A percentile compares a stretch with the other conserved stretches of the same genome.
Evolutionary conservation across 53 echinoderm and acorn worm species (phyloP).

Genomic region (Temnopleurus reevesii): DNA sequence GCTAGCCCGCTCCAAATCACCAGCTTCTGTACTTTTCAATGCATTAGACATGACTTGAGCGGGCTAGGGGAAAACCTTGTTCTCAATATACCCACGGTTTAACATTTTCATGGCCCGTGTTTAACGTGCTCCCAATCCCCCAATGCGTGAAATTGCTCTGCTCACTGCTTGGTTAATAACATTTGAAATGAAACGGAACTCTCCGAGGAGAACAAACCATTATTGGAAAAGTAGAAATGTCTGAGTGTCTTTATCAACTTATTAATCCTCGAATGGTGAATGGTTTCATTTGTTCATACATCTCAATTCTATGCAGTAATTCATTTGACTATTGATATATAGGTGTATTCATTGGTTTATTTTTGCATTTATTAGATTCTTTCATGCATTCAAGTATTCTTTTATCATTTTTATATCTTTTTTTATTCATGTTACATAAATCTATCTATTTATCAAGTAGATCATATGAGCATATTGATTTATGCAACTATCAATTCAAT

Average conservation of each 20-base stretch:
- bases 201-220: neutral
- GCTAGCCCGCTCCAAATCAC: neutral
- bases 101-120: neutral
- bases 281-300: too few relatives aligned
- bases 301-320: neutral
- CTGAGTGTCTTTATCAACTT: neutral
- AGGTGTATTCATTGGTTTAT: neutral
- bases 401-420: too few relatives aligned
- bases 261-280: too few relatives aligned
- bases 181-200: neutral
- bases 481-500: too few relatives aligned
- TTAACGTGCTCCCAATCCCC: neutral
- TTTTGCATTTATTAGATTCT: too few relatives aligned
- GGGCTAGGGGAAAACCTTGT: too few relatives aligned
- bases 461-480: too few relatives aligned
- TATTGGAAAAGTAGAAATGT: neutral
- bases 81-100: neutral
- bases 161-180: neutral
- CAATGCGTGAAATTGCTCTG: slow-evolving; percentile 13
- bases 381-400: too few relatives aligned
- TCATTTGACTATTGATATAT: neutral
- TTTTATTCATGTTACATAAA: too few relatives aligned
- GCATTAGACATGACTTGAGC: too few relatives aligned
- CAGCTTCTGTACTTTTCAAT: neutral
- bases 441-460: too few relatives aligned